Evolutionary conservation across 2,888 invertebrate species (phyloP), one percentile per base, ranked within the genome.

Genomic region (Cataglyphis altisquamis): DNA sequence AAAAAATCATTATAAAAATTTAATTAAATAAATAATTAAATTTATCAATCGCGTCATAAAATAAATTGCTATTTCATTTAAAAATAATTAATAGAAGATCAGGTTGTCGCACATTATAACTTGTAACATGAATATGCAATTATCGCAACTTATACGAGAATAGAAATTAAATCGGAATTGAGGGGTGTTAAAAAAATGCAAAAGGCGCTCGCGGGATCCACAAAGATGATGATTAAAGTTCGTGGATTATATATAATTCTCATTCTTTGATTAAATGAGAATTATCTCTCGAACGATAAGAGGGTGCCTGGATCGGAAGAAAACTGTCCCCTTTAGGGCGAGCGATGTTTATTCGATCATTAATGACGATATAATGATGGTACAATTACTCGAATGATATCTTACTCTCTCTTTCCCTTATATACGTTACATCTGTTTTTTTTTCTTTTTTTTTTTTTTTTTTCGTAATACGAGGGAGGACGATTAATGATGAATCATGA

Each of bases 331-430:
- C 12, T 66, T 39, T 25, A 68, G 12, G 12, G 55, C 55, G 78
- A 45, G 78, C 78, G 78, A 78, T 70, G 72, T 77, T 77, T 77
- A 77, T 77, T 77, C 77, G 68, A 29, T 68, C 55, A 55, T 60
- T 21, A 39, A 60, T 60, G 57, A 45, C 6, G 29, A 15, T 15
- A 57, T 66, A 67, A 66, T 18, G 82, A 77, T 67, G 48, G 25
- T 18, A 29, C 41, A 48, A 67, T 77, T 36, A 36, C 67, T 73
- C 39, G 63, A 18, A 62, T 45, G 32, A 63, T 41, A 36, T n/a
- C 29, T 29, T 67, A 25, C 3, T 67, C n/a, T 55, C 15, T 52
- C 68, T 39, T 57, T 25, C 67, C n/a, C 21, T n/a, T 63, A 36
- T 5, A 18, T n/a, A 41, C 25, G 6, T 21, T 75, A 36, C 63